Base-by-base conservation (phyloP, 2,888 invertebrate genomes). In the Amblyjoppa proteus region DNA sequence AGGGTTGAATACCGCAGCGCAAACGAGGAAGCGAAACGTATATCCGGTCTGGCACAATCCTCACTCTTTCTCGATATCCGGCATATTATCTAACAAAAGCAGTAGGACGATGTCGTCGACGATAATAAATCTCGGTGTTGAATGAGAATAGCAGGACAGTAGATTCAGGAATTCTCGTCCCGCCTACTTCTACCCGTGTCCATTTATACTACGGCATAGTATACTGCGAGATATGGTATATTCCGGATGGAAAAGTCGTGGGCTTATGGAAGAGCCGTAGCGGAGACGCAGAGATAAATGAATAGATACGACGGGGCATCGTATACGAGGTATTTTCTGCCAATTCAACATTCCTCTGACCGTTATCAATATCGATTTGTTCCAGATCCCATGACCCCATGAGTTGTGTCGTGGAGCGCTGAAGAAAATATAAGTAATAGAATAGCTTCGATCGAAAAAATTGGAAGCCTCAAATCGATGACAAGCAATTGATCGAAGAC, bases 91-190 rank as follows among this genome's bases (percentile, higher is more conserved):
- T 25, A 75, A 74, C 66, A 38, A 71, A 71, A 66, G 53, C 49
- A 49, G 61, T 25, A 4, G 58, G 70, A 76, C 16, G 34, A 66
- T 64, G 16, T 34, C 71, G 71, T 64, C 77, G 77, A 31, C 66
- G 77, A 77, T 77, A 45, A 82, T 82, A 82, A 82, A 82, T 82
- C 82, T 82, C 45, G 5, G 20, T 45, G 77, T 82, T 82, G 82
- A 82, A 68, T 82, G 82, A 68, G 82, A 66, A 82, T 73, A 82
- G 51, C 77, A 71, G 77, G 41, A 64, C 66, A 69, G 66, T 71
- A 66, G 66, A 66, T 64, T 56, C 71, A 31, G 64, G 34, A 66
- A 82, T 73, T 71, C 77, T 64, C 81, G 70, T 76, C 71, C 82
- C 66, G 66, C 71, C 56, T 45, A 71, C 76, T 56, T 45, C 41